Evolutionary conservation across 1,140 invertebrate genomes (phyloP).

Genomic region (Saccostrea echinata): DNA sequence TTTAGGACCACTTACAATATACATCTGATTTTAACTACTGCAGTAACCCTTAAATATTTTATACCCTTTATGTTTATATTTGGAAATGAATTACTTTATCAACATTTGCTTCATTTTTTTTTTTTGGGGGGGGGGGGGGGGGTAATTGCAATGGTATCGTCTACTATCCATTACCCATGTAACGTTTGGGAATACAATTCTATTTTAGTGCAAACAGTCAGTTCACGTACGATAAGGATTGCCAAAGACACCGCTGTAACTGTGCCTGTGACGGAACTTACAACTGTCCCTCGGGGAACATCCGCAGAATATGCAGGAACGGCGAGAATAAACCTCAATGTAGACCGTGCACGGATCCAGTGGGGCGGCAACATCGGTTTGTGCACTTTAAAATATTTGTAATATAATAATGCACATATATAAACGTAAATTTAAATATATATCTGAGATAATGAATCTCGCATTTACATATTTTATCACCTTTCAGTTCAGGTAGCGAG

Average conservation of each 20-base stretch:
- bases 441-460: too few relatives aligned
- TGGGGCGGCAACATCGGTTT: not conserved
- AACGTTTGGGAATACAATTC: not conserved
- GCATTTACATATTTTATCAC: not conserved
- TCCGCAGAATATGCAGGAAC: not conserved
- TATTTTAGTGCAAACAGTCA: conserved; percentile 34
- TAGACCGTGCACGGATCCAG: conserved; percentile 27
- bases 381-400: not conserved
- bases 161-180: too few relatives aligned
- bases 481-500: not conserved
- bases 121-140: too few relatives aligned
- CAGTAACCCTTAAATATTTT: too few relatives aligned
- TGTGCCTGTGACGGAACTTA: conserved; percentile 66
- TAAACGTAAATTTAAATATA: too few relatives aligned
- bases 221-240: conserved; percentile 63
- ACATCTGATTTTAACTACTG: too few relatives aligned
- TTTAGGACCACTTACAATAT: too few relatives aligned
- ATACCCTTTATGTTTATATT: too few relatives aligned
- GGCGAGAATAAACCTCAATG: not conserved
- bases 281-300: conserved; percentile 59
- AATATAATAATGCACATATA: too few relatives aligned
- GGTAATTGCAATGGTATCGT: too few relatives aligned
- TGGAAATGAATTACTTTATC: too few relatives aligned
- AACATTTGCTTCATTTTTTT: too few relatives aligned
- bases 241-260: conserved; percentile 59